Percentiles rank a stretch among this genome's conserved stretches.
phyloP scores from a whole-genome alignment of 53 echinoderm and acorn worm species.

The Temnopleurus reevesii region DNA sequence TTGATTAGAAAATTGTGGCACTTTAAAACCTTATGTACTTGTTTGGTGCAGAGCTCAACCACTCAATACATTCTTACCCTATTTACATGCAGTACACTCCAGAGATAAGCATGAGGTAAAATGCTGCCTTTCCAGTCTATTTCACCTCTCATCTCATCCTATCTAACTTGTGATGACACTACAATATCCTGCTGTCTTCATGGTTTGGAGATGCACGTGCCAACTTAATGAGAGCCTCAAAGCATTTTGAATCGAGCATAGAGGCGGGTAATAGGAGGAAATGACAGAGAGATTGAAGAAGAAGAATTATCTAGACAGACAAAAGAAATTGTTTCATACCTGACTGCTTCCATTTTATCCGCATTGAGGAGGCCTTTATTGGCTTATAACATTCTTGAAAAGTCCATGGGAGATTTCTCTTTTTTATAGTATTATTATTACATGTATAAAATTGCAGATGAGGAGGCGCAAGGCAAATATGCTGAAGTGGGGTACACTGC shows the following conservation, averaged over 20 bases:
- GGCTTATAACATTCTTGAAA: neutral
- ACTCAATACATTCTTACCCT: too few relatives aligned
- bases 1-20: too few relatives aligned
- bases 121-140: neutral
- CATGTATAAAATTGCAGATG: too few relatives aligned
- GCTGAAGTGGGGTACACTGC: too few relatives aligned
- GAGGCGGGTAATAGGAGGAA: neutral
- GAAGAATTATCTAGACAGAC: constrained; percentile 19
- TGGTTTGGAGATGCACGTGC: constrained; percentile 15
- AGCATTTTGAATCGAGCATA: neutral
- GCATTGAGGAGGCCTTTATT: neutral
- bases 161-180: neutral
- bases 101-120: too few relatives aligned
- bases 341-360: neutral
- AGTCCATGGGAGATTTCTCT: neutral
- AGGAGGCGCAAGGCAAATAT: too few relatives aligned
- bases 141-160: neutral
- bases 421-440: neutral
- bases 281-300: neutral
- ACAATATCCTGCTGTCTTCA: constrained; percentile 29
- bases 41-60: too few relatives aligned
- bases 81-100: too few relatives aligned
- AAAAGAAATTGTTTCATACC: constrained; percentile 27
- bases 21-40: too few relatives aligned
- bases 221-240: constrained; percentile 6